Percentiles rank a stretch among this genome's conserved stretches.
phyloP scores from a whole-genome alignment of 2,888 invertebrate species.

The Eupithecia subfuscata region DNA sequence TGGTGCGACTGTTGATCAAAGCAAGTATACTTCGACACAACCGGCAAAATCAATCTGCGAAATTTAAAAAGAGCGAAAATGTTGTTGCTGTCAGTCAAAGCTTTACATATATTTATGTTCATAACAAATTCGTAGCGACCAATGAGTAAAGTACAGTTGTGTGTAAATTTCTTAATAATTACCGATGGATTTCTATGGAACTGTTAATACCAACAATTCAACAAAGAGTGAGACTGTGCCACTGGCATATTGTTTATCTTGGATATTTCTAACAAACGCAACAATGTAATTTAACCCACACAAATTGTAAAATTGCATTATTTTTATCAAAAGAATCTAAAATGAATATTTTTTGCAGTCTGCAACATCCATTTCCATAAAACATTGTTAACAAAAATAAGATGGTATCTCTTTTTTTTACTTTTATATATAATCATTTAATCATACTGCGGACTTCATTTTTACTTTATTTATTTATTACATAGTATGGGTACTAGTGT shows the following conservation, averaged over 20 bases:
- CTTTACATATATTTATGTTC: background rate
- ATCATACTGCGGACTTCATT: no score
- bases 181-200: constrained; percentile 47
- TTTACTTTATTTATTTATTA: no score
- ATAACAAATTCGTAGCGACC: background rate
- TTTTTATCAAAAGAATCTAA: background rate
- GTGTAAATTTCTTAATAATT: constrained; percentile 41
- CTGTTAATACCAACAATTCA: constrained; percentile 34
- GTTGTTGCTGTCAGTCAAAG: background rate
- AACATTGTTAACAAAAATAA: no score
- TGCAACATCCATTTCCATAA: background rate
- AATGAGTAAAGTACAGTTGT: background rate
- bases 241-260: constrained; percentile 4
- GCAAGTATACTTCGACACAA: background rate
- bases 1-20: background rate
- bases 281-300: background rate
- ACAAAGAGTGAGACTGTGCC: constrained; percentile 60
- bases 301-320: background rate
- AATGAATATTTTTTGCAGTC: background rate
- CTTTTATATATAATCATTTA: no score
- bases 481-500: no score
- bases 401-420: no score
- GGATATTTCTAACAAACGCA: background rate
- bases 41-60: background rate
- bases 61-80: background rate